These are phyloP conservation scores for Protomyctophum bolini DNA, from an alignment of 2,113 vertebrate genomes.

Conservation along the genomic window DNA sequence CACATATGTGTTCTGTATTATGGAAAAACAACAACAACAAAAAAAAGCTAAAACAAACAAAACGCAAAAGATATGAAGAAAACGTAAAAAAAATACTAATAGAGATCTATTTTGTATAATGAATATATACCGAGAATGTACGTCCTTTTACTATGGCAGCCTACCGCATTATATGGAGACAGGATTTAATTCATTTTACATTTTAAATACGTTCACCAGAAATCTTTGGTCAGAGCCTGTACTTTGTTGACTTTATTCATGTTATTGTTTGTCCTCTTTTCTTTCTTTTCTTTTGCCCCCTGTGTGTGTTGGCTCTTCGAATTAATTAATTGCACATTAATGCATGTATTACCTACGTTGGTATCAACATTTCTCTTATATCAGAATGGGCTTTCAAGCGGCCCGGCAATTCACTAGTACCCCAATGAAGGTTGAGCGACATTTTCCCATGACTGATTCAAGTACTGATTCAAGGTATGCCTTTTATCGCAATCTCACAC, in stretches of 20 bases:
- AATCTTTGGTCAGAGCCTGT: constrained; percentile 44
- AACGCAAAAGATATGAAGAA: neutral
- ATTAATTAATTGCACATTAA: constrained; percentile 64
- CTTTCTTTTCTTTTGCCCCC: no score
- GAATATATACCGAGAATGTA: constrained; percentile 42
- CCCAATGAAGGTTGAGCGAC: neutral
- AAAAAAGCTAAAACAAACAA: neutral
- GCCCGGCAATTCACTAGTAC: constrained; percentile 12
- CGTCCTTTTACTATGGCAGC: constrained; percentile 22
- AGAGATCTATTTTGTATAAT: constrained; percentile 38
- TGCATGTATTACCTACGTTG: constrained; percentile 43
- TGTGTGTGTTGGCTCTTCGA: constrained; percentile 56
- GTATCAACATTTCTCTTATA: constrained; percentile 3
- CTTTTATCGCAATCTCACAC: neutral
- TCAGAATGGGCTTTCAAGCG: neutral
- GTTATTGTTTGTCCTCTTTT: constrained; percentile 50
- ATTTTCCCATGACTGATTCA: constrained; percentile 1
- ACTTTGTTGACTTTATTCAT: constrained; percentile 51
- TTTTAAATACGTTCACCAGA: neutral
- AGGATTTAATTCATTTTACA: neutral
- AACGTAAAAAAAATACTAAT: neutral
- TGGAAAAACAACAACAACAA: no score
- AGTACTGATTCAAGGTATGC: constrained; percentile 3
- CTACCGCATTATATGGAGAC: constrained; percentile 23
- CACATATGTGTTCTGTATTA: no score